These are phyloP conservation scores for Drosophila nigromelanica DNA, from an alignment of 1,140 invertebrate genomes.

Conservation along the genomic window DNA sequence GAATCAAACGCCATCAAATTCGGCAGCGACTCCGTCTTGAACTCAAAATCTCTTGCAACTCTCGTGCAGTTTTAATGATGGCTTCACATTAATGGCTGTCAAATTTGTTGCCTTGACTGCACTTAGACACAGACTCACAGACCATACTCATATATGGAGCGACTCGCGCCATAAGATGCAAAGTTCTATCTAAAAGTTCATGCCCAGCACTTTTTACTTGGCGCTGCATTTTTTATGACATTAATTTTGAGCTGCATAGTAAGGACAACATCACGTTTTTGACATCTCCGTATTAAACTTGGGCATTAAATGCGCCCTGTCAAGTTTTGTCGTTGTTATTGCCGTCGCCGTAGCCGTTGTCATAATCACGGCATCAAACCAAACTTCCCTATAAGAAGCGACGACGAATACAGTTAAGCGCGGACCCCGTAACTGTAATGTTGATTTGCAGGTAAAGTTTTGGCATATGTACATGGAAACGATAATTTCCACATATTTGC, in stretches of 20 bases:
- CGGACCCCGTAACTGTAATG: constrained; percentile 1
- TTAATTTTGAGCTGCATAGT: constrained; percentile 31
- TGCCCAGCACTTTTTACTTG: constrained; percentile 14
- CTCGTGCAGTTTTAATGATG: constrained; percentile 75
- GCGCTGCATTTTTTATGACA: constrained; percentile 44
- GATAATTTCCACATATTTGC: constrained; percentile 76
- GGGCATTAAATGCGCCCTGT: not conserved
- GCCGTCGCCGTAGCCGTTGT: not conserved
- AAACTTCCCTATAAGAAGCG: constrained; percentile 33
- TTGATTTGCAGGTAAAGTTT: constrained; percentile 52
- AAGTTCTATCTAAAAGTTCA: constrained; percentile 37
- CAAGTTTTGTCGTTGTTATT: constrained; percentile 20
- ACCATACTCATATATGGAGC: constrained; percentile 4
- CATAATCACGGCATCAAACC: constrained; percentile 14
- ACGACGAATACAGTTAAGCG: constrained; percentile 21
- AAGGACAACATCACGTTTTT: constrained; percentile 36
- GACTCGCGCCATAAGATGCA: constrained; percentile 30
- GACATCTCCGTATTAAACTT: constrained; percentile 7
- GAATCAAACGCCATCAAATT: constrained; percentile 78
- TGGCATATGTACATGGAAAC: constrained; percentile 55
- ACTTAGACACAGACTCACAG: constrained; percentile 50
- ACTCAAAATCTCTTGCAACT: constrained; percentile 31
- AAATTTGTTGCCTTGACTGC: constrained; percentile 70
- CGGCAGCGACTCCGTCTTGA: constrained; percentile 37
- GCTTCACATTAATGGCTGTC: constrained; percentile 74